Evolutionary conservation across 2,888 invertebrate species (phyloP), one percentile per base, ranked within the genome.

Genomic region (Tinea pellionella): DNA sequence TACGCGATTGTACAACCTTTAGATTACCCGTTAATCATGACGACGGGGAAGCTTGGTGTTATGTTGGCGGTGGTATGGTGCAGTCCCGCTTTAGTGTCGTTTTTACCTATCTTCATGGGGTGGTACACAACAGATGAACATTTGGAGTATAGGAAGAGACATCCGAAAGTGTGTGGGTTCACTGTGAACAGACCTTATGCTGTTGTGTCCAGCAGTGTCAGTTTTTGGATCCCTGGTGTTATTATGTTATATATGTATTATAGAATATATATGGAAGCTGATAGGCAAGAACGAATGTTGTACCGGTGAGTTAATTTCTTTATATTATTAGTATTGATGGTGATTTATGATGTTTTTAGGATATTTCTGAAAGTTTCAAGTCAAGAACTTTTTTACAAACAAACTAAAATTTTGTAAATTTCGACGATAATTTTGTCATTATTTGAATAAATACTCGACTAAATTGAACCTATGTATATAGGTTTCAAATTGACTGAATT

Each of bases 161-260:
- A 92, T 71, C 93, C 93, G 0, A 90, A 92, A 69, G 89, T 92
- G 74, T 96, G 96, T 80, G 90, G 91, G 74, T 96, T 96, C 74
- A 92, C 92, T 64, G 96, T 96, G 72, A 96, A 96, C 80, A 92
- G 91, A 77, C 90, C 93, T 62, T 97, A 96, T 69, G 95, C 96
- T 60, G 92, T 96, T 67, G 90, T 96, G 63, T 96, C 96, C 60
- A 96, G 95, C 66, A 92, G 95, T 78, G 93, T 96, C 66, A 96
- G 96, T 77, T 97, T 96, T 78, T 97, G 96, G 96, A 92, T 96
- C 63, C 96, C 96, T 0, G 96, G 96, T 51, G 93, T 96, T 74
- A 95, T 96, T 62, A 97, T 96, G 96, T 90, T 96, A 67, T 93
- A 92, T 70, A 96, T 96, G 93, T 97, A 96, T 82, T 96, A 94